phyloP scores from a whole-genome alignment of 2,888 invertebrate genomes.

The Zygogramma bicolorata region DNA sequence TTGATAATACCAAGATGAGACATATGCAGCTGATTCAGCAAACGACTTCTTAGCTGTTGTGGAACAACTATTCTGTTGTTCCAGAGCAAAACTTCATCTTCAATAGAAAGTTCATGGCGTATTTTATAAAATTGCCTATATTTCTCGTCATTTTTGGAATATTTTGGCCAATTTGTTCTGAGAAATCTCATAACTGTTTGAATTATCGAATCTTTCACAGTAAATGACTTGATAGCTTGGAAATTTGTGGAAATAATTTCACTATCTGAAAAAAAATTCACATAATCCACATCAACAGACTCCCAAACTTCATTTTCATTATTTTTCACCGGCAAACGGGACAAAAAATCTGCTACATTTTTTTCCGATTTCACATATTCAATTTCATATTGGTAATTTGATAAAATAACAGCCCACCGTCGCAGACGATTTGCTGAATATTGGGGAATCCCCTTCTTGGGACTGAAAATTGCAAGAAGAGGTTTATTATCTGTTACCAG shows the following conservation, averaged over 20 bases:
- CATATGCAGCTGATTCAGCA: too few relatives aligned
- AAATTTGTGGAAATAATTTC: background rate
- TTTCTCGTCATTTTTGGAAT: too few relatives aligned
- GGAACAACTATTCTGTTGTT: too few relatives aligned
- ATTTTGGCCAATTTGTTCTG: too few relatives aligned
- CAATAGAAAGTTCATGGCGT: too few relatives aligned
- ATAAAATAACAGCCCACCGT: conserved; percentile 24
- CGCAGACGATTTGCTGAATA: conserved; percentile 23
- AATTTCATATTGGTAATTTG: conserved; percentile 20
- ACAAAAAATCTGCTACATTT: conserved; percentile 4
- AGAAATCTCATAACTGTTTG: too few relatives aligned
- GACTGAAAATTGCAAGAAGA: conserved; percentile 7
- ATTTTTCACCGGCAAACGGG: background rate
- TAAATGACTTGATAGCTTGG: background rate
- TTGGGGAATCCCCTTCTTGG: conserved; percentile 15
- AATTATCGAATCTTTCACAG: too few relatives aligned
- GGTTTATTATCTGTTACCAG: conserved; percentile 23
- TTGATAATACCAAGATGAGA: too few relatives aligned
- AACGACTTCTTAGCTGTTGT: too few relatives aligned
- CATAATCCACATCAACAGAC: conserved; percentile 6
- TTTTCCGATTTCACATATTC: conserved; percentile 3
- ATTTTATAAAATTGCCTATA: too few relatives aligned
- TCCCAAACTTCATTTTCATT: background rate
- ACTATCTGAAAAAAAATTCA: background rate
- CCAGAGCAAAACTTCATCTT: too few relatives aligned